Evolutionary conservation across 2,888 invertebrate genomes (phyloP).

Genomic region (Metallyticus violacea): DNA sequence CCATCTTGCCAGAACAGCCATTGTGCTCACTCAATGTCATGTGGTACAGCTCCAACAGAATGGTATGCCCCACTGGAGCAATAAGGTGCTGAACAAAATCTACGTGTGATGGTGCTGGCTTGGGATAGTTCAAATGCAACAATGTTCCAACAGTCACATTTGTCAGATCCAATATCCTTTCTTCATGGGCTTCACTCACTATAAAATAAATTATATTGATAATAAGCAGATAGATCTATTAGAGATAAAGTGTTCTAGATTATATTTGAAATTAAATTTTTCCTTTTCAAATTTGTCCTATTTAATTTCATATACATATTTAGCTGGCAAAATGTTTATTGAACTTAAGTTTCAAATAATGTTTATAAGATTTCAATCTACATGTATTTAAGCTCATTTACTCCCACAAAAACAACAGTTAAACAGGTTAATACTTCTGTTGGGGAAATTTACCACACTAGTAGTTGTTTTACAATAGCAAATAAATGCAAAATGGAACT

Average conservation of each 20-base stretch:
- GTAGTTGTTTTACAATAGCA: too few relatives aligned
- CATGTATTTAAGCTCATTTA: too few relatives aligned
- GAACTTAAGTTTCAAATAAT: too few relatives aligned
- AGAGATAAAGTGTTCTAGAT: neutral
- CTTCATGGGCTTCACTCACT: constrained; percentile 44
- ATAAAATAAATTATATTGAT: neutral
- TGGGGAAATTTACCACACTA: too few relatives aligned
- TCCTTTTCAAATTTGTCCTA: too few relatives aligned
- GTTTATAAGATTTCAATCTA: too few relatives aligned
- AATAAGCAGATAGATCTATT: neutral
- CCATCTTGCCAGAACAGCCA: constrained; percentile 44
- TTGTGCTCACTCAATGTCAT: constrained; percentile 41
- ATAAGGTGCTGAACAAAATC: constrained; percentile 57
- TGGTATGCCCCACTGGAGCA: constrained; percentile 50
- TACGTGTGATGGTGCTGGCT: constrained; percentile 51
- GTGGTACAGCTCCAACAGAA: constrained; percentile 46
- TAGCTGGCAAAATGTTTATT: too few relatives aligned
- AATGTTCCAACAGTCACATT: constrained; percentile 50
- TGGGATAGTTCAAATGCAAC: constrained; percentile 59
- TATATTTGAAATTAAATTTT: too few relatives aligned
- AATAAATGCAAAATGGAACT: too few relatives aligned
- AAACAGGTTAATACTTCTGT: too few relatives aligned
- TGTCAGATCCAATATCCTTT: constrained; percentile 48
- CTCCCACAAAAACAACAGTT: too few relatives aligned
- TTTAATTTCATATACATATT: too few relatives aligned